Evolutionary conservation across 2,888 invertebrate genomes (phyloP).

Genomic region (Fabriciana adippe): DNA sequence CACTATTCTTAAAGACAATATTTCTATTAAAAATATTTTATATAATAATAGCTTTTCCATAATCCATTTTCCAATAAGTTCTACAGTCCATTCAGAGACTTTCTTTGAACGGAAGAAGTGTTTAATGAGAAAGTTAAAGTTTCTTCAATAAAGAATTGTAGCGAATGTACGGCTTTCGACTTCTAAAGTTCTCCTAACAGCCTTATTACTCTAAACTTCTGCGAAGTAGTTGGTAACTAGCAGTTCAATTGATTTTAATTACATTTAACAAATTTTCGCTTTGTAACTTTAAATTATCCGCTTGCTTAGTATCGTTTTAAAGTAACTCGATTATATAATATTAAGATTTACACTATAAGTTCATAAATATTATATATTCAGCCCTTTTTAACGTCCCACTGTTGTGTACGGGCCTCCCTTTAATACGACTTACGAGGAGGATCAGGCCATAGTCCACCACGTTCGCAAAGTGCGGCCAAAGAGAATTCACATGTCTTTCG

Average conservation of each 20-base stretch:
- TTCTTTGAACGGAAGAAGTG: conserved; percentile 42
- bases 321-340: background rate
- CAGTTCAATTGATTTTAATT: conserved; percentile 25
- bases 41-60: conserved; percentile 3
- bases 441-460: too few relatives aligned
- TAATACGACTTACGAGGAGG: too few relatives aligned
- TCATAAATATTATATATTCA: too few relatives aligned
- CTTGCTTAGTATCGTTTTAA: background rate
- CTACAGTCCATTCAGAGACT: conserved; percentile 19
- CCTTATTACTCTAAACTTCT: conserved; percentile 32
- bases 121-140: conserved; percentile 49
- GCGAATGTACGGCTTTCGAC: conserved; percentile 27
- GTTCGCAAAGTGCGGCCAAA: too few relatives aligned
- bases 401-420: too few relatives aligned
- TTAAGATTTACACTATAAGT: too few relatives aligned
- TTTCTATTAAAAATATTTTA: background rate
- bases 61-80: conserved; percentile 19
- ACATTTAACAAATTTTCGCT: conserved; percentile 12
- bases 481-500: too few relatives aligned
- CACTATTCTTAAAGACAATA: background rate
- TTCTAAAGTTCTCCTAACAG: conserved; percentile 25
- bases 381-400: too few relatives aligned
- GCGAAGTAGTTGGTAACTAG: conserved; percentile 19
- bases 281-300: background rate
- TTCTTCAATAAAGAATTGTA: conserved; percentile 32